Percentiles rank a stretch among this genome's conserved stretches.
Evolutionary conservation across 1,140 invertebrate species (phyloP).

Genomic region (Macrobrachium rosenbergii): DNA sequence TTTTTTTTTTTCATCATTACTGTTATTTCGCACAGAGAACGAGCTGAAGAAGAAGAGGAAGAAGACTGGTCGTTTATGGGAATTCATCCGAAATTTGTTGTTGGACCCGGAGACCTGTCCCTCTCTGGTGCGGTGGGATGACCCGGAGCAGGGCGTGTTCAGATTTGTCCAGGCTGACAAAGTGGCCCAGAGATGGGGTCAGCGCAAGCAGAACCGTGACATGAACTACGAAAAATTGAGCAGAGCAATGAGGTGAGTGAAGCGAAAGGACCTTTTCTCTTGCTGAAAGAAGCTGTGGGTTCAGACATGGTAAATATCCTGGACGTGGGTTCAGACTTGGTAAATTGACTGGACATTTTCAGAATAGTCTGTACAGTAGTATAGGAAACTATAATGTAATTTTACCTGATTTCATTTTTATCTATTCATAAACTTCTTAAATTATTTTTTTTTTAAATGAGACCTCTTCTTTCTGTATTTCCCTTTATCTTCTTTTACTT

Average conservation of each 20-base stretch:
- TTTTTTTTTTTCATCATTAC: background rate
- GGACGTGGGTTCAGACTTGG: too few relatives aligned
- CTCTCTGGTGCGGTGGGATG: conserved; percentile 52
- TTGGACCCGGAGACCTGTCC: conserved; percentile 46
- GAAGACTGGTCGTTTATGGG: conserved; percentile 57
- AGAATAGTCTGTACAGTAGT: too few relatives aligned
- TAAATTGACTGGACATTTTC: too few relatives aligned
- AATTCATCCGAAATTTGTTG: conserved; percentile 53
- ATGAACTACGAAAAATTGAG: conserved; percentile 98
- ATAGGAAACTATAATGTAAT: too few relatives aligned
- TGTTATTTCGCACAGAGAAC: conserved; percentile 27
- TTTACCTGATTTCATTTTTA: too few relatives aligned
- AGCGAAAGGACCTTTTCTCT: background rate
- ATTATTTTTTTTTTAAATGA: too few relatives aligned
- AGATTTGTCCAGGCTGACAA: conserved; percentile 58
- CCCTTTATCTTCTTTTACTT: too few relatives aligned
- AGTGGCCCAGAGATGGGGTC: conserved; percentile 55
- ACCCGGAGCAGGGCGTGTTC: conserved; percentile 53
- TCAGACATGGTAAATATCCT: background rate
- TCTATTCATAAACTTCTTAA: too few relatives aligned
- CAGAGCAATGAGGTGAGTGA: conserved; percentile 85
- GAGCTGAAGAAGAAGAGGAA: conserved; percentile 57
- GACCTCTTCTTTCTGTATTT: too few relatives aligned
- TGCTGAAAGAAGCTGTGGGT: background rate
- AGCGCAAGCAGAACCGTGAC: conserved; percentile 76